Conservation (phyloP, 1,140 invertebrate genomes). For the Megalopta genalis region DNA sequence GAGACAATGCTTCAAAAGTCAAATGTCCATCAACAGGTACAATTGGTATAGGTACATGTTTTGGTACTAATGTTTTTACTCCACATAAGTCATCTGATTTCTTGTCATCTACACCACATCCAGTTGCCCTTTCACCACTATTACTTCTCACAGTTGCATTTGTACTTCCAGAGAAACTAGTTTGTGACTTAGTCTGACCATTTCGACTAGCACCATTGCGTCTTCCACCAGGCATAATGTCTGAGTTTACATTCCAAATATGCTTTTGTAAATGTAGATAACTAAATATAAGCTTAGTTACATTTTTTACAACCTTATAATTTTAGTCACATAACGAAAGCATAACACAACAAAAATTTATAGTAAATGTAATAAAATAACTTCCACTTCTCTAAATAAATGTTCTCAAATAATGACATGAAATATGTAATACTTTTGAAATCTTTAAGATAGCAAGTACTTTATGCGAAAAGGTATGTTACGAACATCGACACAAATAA, state of each 20-base stretch:
- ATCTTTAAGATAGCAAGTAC: too few species aligned
- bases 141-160: slow-evolving; percentile 49
- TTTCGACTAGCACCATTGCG: slow-evolving; percentile 71
- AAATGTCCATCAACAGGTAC: slow-evolving; percentile 91
- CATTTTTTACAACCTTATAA: background rate
- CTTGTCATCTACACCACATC: slow-evolving; percentile 67
- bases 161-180: slow-evolving; percentile 41
- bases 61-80: slow-evolving; percentile 80
- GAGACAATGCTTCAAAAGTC: slow-evolving; percentile 91
- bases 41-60: slow-evolving; percentile 92
- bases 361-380: background rate
- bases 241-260: slow-evolving; percentile 24
- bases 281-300: background rate
- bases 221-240: slow-evolving; percentile 73
- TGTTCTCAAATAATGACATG: too few species aligned
- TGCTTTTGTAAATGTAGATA: background rate
- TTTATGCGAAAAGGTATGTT: background rate
- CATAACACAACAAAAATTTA: background rate
- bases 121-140: slow-evolving; percentile 47
- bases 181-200: slow-evolving; percentile 61
- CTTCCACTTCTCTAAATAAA: background rate
- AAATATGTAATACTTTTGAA: too few species aligned
- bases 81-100: slow-evolving; percentile 64
- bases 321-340: too few species aligned
- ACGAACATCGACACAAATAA: background rate